Conservation (phyloP, 92 coral and sea anemone genomes). For the Porites evermanni region DNA sequence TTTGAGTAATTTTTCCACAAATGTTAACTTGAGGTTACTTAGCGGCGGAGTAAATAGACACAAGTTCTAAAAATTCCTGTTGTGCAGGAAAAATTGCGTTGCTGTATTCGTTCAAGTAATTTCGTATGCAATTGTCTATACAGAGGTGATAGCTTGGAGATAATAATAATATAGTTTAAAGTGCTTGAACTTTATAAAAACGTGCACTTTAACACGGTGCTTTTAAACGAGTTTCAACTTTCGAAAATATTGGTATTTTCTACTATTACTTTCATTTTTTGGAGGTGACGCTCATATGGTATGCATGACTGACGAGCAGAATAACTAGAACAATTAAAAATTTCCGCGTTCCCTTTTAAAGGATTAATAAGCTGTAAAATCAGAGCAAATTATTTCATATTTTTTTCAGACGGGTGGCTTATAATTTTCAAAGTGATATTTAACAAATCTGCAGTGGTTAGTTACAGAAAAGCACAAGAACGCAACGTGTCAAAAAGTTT, state of each 20-base stretch:
- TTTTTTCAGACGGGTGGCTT: neutral
- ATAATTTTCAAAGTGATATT: too few species aligned
- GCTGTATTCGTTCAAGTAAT: neutral
- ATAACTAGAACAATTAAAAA: neutral
- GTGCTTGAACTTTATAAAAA: neutral
- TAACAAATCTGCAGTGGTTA: too few species aligned
- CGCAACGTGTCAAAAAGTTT: too few species aligned
- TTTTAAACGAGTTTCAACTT: neutral
- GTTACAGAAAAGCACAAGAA: too few species aligned
- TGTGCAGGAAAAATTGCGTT: neutral
- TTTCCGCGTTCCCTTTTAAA: neutral
- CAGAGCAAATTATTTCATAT: neutral
- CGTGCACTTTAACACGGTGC: neutral
- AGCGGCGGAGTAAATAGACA: neutral
- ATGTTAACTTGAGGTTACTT: neutral
- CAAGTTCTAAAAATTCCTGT: neutral
- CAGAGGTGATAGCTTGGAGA: neutral
- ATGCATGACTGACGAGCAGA: slow-evolving; percentile 7
- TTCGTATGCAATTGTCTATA: too few species aligned
- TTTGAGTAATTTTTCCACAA: neutral
- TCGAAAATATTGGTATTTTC: neutral
- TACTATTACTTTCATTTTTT: too few species aligned
- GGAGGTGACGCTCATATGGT: slow-evolving; percentile 20
- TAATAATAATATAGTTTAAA: too few species aligned
- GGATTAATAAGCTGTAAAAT: too few species aligned